These are phyloP conservation scores for Radopholus similis DNA, from an alignment of 1,140 invertebrate species.

Conservation along the genomic window DNA sequence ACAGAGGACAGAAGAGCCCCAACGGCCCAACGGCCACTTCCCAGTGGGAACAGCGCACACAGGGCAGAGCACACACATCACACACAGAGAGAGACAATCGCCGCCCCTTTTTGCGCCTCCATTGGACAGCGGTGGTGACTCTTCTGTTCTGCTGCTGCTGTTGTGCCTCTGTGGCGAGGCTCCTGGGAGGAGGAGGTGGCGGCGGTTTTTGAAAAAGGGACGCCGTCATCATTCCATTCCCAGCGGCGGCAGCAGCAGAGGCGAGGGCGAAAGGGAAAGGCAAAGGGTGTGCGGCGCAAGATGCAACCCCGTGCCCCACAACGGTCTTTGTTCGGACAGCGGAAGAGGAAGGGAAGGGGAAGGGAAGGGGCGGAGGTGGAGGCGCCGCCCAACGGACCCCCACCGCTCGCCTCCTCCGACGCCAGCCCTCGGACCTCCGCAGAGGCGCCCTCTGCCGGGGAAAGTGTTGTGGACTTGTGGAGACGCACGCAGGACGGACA, in stretches of 20 bases:
- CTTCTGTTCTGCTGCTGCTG: too few species aligned
- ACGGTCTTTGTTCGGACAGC: background rate
- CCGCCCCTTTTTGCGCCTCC: background rate
- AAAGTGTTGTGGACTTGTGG: too few species aligned
- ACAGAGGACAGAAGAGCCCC: too few species aligned
- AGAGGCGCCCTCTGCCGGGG: too few species aligned
- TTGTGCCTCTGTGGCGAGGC: too few species aligned
- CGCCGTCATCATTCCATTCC: background rate
- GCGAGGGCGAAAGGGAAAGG: background rate
- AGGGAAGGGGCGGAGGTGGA: background rate
- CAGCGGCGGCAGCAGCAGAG: background rate
- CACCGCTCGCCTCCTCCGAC: too few species aligned
- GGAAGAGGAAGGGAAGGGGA: background rate
- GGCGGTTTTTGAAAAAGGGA: constrained; percentile 8
- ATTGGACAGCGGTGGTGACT: too few species aligned
- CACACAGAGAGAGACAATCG: background rate
- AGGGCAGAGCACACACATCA: background rate
- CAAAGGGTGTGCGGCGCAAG: too few species aligned
- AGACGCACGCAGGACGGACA: too few species aligned
- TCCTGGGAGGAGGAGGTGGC: background rate
- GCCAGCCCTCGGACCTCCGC: too few species aligned
- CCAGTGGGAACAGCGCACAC: background rate
- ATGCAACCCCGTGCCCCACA: background rate
- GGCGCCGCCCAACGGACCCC: background rate
- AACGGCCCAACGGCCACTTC: background rate